Evolutionary conservation across 2,797 vertebrate species (phyloP).

Genomic region (Helarctos malayanus): DNA sequence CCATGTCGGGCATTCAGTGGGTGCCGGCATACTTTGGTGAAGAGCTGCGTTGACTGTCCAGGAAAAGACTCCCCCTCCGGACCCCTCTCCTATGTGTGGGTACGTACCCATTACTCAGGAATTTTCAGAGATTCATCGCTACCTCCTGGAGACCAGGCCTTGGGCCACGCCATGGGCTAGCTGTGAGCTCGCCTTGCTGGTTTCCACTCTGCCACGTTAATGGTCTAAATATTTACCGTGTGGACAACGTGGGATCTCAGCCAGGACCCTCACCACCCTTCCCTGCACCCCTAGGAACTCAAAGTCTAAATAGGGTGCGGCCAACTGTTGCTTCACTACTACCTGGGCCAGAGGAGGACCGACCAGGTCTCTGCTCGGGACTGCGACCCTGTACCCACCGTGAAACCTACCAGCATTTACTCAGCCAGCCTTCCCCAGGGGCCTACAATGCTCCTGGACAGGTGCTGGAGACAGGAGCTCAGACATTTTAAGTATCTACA

Average conservation of each 20-base stretch:
- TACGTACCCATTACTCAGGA: not conserved
- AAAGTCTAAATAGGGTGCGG: not conserved
- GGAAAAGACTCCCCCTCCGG: accelerated
- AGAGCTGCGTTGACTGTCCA: not conserved
- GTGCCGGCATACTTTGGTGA: not conserved
- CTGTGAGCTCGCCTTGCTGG: not conserved
- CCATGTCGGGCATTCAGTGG: not conserved
- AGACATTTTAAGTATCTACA: not conserved
- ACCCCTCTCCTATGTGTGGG: accelerated
- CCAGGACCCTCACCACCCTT: not conserved
- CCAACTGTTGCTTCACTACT: not conserved
- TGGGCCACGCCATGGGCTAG: accelerated
- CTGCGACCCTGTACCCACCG: not conserved
- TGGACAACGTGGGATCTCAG: not conserved
- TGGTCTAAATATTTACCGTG: not conserved
- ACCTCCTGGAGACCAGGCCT: not conserved
- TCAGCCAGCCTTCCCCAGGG: not conserved
- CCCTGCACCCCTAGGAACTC: not conserved
- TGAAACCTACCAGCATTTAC: not conserved
- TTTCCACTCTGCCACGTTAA: not conserved
- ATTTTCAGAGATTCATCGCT: not conserved
- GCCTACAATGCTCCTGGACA: not conserved
- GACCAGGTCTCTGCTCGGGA: not conserved
- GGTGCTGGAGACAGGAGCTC: not conserved
- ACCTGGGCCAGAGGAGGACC: not conserved